Evolutionary conservation across 2,113 vertebrate genomes (phyloP).

Genomic region (Crotophaga sulcirostris): DNA sequence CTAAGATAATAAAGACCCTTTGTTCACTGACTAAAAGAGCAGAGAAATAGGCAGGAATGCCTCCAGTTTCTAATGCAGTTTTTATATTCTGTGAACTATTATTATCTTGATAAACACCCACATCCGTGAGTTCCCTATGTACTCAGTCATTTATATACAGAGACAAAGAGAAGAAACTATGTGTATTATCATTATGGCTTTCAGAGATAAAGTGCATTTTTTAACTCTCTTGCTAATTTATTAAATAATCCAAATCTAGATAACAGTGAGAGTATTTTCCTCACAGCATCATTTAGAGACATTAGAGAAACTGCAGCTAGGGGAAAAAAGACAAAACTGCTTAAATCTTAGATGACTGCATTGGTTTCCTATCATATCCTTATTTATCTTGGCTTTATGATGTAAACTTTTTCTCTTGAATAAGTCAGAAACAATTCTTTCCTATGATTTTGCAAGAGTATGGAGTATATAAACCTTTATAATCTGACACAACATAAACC

Average conservation of each 20-base stretch:
- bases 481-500: not conserved
- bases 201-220: not conserved
- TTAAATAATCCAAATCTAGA: slow-evolving; percentile 66
- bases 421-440: slow-evolving; percentile 33
- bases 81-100: not conserved
- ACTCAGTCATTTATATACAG: not conserved
- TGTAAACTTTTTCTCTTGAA: slow-evolving; percentile 48
- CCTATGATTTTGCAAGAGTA: not conserved
- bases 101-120: not conserved
- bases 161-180: not conserved
- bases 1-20: not conserved
- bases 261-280: slow-evolving; percentile 51
- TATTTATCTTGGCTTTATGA: slow-evolving; percentile 57
- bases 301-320: not conserved
- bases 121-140: not conserved
- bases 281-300: slow-evolving; percentile 48
- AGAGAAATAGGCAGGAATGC: not conserved
- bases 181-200: not conserved
- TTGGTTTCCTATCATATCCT: slow-evolving; percentile 26
- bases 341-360: slow-evolving; percentile 5
- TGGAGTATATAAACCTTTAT: not conserved
- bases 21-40: not conserved
- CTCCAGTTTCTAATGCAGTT: not conserved
- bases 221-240: slow-evolving; percentile 35
- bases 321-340: not conserved